Conservation (phyloP, 30 jellyfish, hydroid and myxozoan genomes). For the Rhopilema esculentum region DNA sequence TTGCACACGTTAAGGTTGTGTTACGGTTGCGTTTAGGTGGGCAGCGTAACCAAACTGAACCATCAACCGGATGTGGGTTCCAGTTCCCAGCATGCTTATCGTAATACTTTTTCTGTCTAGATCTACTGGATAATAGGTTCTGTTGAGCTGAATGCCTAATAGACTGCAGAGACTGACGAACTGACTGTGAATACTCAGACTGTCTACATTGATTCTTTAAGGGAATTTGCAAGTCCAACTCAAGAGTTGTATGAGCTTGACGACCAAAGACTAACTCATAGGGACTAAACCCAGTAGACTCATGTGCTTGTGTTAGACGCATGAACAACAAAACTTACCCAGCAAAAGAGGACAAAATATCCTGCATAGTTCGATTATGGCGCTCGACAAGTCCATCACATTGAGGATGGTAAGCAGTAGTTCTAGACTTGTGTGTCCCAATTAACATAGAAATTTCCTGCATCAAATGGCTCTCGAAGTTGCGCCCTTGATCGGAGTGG, state of each 20-base stretch:
- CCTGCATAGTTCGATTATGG: slow-evolving; percentile 38
- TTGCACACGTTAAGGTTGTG: no score
- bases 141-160: slow-evolving; percentile 26
- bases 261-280: slow-evolving; percentile 32
- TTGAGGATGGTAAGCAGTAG: slow-evolving; percentile 27
- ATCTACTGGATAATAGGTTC: slow-evolving; percentile 13
- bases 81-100: slow-evolving; percentile 15
- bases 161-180: slow-evolving; percentile 21
- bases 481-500: slow-evolving; percentile 55
- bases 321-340: slow-evolving; percentile 28
- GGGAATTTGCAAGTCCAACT: slow-evolving; percentile 32
- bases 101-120: slow-evolving; percentile 17
- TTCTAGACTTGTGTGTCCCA: slow-evolving; percentile 39
- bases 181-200: slow-evolving; percentile 30
- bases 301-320: slow-evolving; percentile 32
- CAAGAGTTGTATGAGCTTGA: slow-evolving; percentile 23
- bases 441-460: slow-evolving; percentile 30
- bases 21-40: no score
- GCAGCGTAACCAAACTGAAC: slow-evolving; percentile 38
- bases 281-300: slow-evolving; percentile 34
- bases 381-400: slow-evolving; percentile 50
- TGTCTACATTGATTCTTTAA: slow-evolving; percentile 11
- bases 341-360: slow-evolving; percentile 28
- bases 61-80: slow-evolving; percentile 36
- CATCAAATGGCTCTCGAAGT: slow-evolving; percentile 30